Percentiles rank a stretch among this genome's conserved stretches.
Evolutionary conservation across 2,113 vertebrate genomes (phyloP).

Genomic region (Bambusicola thoracicus): DNA sequence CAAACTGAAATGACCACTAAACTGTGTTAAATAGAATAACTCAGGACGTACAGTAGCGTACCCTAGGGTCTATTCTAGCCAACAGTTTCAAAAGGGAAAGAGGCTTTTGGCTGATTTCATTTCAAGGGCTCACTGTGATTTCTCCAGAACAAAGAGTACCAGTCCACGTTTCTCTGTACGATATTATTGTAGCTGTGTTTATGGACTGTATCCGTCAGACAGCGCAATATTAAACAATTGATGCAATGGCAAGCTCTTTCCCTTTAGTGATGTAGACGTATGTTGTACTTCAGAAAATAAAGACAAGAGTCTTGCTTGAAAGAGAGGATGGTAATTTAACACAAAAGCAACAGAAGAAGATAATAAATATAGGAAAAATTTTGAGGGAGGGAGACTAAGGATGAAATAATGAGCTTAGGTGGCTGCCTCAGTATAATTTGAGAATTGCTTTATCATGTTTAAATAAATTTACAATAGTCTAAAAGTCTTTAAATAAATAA

Average conservation of each 20-base stretch:
- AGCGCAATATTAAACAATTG: neutral
- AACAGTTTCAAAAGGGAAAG: neutral
- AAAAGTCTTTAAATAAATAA: slow-evolving; percentile 18
- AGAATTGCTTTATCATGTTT: neutral
- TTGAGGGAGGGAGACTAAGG: neutral
- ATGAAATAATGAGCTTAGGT: neutral
- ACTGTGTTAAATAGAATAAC: neutral
- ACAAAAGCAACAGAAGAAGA: neutral
- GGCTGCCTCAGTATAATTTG: neutral
- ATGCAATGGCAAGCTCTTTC: neutral
- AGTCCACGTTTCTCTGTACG: neutral
- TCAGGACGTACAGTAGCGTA: neutral
- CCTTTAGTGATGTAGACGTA: neutral
- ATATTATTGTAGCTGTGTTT: neutral
- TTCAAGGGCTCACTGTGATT: neutral
- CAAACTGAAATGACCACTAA: neutral
- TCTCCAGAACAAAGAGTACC: neutral
- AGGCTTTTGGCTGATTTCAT: neutral
- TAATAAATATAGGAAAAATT: neutral
- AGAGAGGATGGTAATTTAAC: neutral
- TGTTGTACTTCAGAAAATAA: neutral
- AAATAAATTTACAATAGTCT: neutral
- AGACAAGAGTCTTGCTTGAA: neutral
- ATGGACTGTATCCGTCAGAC: neutral
- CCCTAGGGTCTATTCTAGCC: neutral